Evolutionary conservation across 2,888 invertebrate species (phyloP), one percentile per base, ranked within the genome.

Genomic region (Parelbella ahira): DNA sequence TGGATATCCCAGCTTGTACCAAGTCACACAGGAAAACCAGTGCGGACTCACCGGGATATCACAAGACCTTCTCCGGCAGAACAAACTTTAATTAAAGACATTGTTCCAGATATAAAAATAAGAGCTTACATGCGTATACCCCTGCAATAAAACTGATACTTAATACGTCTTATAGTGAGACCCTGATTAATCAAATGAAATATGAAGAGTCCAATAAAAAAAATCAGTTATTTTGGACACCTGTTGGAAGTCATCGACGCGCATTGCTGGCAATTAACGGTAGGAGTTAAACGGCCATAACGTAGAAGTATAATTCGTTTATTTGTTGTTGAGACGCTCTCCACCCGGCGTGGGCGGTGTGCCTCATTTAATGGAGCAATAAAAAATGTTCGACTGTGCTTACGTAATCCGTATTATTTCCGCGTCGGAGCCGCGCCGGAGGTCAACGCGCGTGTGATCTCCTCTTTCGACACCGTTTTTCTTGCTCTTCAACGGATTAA

Each of bases 371-470:
- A 83, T 83, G 70, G 79, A 74, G 80, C 77, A 81, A 83, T 86
- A 86, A 86, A 86, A 86, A 86, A 83, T 77, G 79, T 81, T 84
- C 83, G 84, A 80, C 81, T 79, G 62, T 61, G 75, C 81, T 86
- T 86, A 84, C 86, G 86, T 83, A 84, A 84, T 76, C 73, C 71
- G 68, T 79, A 77, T 80, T 82, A 83, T 87, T 84, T 86, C 86
- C 86, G 82, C 76, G 75, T 81, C 75, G 67, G 67, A 68, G 72
- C 72, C 62, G 64, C 68, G 58, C 50, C 61, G 63, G 75, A 80
- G 79, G 76, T 80, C 79, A 78, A 68, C 59, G 68, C 58, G 69
- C 68, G 72, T 72, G 69, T 67, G 67, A 73, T 76, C 68, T 68
- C 57, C 65, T 48, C 56, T 45, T 54, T 32, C 30, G 39, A 41